Conservation (phyloP, 2,113 vertebrate genomes). For the Entosphenus tridentatus region DNA sequence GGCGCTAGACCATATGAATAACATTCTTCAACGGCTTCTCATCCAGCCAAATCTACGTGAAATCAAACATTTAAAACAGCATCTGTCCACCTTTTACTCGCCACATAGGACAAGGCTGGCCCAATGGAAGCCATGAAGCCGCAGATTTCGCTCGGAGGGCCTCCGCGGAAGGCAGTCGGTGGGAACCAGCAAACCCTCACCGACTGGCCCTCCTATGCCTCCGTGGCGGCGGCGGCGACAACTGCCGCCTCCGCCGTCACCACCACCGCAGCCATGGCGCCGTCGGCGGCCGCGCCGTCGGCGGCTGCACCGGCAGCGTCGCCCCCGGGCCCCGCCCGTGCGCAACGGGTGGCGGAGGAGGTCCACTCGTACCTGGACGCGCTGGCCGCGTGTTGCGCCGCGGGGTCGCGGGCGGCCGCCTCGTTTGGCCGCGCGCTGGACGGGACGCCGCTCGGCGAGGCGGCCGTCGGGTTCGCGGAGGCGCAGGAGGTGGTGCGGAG, state of each 20-base stretch:
- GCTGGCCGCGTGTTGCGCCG: neutral
- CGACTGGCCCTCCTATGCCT: no score
- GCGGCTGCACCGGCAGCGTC: neutral
- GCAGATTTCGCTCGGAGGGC: no score
- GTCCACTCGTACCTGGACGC: neutral
- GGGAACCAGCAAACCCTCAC: no score
- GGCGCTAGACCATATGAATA: no score
- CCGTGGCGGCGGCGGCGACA: no score
- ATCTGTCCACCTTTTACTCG: no score
- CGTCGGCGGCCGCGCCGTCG: neutral
- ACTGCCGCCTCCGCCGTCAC: neutral
- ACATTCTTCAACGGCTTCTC: no score
- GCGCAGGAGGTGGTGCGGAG: neutral
- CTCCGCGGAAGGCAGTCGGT: no score
- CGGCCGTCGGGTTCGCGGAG: neutral
- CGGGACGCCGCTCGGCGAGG: slow-evolving; percentile 3
- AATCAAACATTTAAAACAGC: no score
- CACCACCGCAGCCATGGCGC: neutral
- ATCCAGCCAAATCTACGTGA: no score
- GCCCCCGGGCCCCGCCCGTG: neutral
- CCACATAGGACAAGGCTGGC: no score
- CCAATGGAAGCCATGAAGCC: no score
- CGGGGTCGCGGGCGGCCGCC: slow-evolving; percentile 2
- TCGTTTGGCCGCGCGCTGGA: slow-evolving; percentile 2
- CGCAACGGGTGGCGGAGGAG: neutral